phyloP scores from a whole-genome alignment of 2,113 vertebrate species.

The Chitala chitala region DNA sequence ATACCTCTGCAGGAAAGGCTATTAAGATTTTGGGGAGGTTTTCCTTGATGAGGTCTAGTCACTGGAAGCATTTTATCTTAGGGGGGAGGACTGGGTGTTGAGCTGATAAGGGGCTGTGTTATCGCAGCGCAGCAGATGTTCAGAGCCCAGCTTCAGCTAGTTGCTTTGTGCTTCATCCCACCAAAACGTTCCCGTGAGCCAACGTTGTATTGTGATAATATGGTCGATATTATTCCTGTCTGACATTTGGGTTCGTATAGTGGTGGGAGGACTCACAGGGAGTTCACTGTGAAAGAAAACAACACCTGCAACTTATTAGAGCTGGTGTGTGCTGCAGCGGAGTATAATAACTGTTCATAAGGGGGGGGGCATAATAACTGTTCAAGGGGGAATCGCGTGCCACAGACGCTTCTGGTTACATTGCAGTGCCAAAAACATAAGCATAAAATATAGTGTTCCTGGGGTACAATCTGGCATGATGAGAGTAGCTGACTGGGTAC shows the following conservation, averaged over 20 bases:
- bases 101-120: not conserved
- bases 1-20: constrained; percentile 26
- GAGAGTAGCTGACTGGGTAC: too few relatives aligned
- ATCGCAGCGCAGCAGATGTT: constrained; percentile 4
- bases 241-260: not conserved
- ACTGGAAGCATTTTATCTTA: constrained; percentile 6
- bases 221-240: not conserved
- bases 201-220: not conserved
- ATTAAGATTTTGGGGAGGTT: constrained; percentile 37
- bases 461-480: too few relatives aligned
- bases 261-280: too few relatives aligned
- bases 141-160: not conserved
- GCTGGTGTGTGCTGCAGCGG: not conserved
- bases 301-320: constrained; percentile 13
- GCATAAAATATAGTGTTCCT: not conserved
- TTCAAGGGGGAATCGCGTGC: not conserved
- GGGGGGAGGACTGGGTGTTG: not conserved
- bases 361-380: not conserved
- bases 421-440: constrained; percentile 1
- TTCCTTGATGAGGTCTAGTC: constrained; percentile 28
- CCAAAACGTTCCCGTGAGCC: not conserved
- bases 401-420: not conserved
- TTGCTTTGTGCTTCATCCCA: not conserved
- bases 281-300: constrained; percentile 15
- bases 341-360: constrained; percentile 18